Base-by-base conservation (phyloP, 2,113 vertebrate species). In the Porphyrio hochstetteri region DNA sequence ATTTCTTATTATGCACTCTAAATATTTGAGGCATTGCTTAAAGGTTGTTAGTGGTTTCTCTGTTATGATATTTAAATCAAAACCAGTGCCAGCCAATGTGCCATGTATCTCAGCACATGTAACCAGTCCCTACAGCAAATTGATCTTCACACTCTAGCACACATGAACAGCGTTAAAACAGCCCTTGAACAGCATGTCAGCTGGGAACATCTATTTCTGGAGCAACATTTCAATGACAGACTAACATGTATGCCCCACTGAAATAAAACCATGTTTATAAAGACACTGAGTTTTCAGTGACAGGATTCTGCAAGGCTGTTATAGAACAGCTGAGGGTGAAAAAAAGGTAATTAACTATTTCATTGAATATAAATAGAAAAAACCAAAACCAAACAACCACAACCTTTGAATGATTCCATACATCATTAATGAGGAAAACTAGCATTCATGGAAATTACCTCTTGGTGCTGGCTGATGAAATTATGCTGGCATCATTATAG, bases 41-140 rank as follows among this genome's bases (percentile, higher is more conserved):
- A 95, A 95, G 91, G 64, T 93, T 91, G 33, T 93, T 95, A 79
- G 93, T 90, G 93, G 92, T 95, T 96, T 95, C 65, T 95, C 81
- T 96, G 87, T 87, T 93, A 71, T 52, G 84, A 75, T 76, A 94
- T 91, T 87, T 56, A 91, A 96, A 96, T 93, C 61, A 82, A 91
- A 94, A 86, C 56, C 75, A 90, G 70, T 90, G 90, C 90, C 88
- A 88, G 63, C 53, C 75, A 82, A 64, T 61, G 69, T 92, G 91
- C 70, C n/a, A 46, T 71, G 21, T 84, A 15, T 55, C 86, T 95
- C 77, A 82, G 76, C 72, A 78, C 48, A 75, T 78, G 65, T 38
- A 84, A 75, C 31, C 60, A 64, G 65, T 64, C 69, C 74, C 86
- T 91, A 40, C 71, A 92, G 7, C 69, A 86, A 86, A 78, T 7